These are phyloP conservation scores for Hystrix cristata DNA, from an alignment of 2,113 vertebrate species.

Conservation along the genomic window DNA sequence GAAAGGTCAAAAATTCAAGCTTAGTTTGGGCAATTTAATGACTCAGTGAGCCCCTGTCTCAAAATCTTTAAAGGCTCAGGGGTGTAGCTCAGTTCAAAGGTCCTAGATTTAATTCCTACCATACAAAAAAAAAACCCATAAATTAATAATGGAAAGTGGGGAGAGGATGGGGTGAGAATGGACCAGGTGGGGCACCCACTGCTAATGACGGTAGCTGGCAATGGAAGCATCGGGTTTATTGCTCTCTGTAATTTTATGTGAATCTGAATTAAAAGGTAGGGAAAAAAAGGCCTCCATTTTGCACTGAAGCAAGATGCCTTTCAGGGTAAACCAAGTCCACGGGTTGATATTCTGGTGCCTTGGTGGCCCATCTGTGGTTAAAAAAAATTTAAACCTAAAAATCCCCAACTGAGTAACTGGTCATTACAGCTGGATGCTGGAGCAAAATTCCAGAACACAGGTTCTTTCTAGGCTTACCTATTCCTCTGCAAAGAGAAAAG, in stretches of 20 bases:
- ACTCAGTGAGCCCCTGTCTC: not conserved
- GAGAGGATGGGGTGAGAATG: not conserved
- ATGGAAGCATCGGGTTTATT: not conserved
- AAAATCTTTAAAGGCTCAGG: not conserved
- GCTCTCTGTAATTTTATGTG: constrained; percentile 11
- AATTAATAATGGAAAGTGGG: not conserved
- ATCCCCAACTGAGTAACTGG: constrained; percentile 49
- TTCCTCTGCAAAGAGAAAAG: not conserved
- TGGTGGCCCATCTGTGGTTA: not conserved
- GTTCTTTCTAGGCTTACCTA: constrained; percentile 8
- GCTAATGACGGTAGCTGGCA: not conserved
- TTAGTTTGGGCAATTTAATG: not conserved
- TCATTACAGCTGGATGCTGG: not conserved
- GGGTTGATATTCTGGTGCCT: not conserved
- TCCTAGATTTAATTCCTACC: not conserved
- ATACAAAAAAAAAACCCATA: not conserved
- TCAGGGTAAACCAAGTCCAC: not conserved
- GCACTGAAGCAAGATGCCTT: not conserved
- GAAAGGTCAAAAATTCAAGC: not conserved
- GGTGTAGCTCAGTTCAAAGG: not conserved
- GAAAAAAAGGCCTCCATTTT: not conserved
- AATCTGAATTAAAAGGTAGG: constrained; percentile 54
- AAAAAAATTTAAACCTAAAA: constrained; percentile 64
- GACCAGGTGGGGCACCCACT: not conserved
- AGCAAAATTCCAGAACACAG: constrained; percentile 70